phyloP scores from a whole-genome alignment of 2,888 invertebrate genomes.

The Sminthurides aquaticus region DNA sequence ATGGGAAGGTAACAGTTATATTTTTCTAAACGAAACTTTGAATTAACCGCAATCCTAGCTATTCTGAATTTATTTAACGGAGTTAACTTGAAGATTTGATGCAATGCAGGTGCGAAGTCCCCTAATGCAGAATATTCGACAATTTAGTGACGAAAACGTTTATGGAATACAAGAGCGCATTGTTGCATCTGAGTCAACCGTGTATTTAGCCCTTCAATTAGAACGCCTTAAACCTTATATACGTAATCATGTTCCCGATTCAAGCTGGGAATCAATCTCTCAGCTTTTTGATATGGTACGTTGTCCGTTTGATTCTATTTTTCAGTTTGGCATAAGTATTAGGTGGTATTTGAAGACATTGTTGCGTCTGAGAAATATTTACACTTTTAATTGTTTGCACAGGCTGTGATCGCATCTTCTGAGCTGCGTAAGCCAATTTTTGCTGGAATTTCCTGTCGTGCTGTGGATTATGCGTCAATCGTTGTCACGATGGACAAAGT shows the following conservation, averaged over 20 bases:
- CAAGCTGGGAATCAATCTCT: constrained; percentile 55
- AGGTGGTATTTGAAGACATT: constrained; percentile 43
- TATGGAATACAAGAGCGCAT: constrained; percentile 78
- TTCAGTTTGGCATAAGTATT: not conserved
- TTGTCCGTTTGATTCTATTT: too few relatives aligned
- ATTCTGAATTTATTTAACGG: too few relatives aligned
- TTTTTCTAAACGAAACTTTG: too few relatives aligned
- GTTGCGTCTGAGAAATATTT: constrained; percentile 38
- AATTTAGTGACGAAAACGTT: constrained; percentile 64
- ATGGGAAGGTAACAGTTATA: constrained; percentile 39
- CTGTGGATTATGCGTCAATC: constrained; percentile 68
- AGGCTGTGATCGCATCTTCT: constrained; percentile 63
- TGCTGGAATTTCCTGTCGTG: constrained; percentile 71
- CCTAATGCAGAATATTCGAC: not conserved
- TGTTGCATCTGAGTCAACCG: constrained; percentile 85
- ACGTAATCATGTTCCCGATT: constrained; percentile 66
- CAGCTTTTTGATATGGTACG: constrained; percentile 57
- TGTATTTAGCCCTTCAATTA: constrained; percentile 82
- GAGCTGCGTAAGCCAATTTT: constrained; percentile 80
- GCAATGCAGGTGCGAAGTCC: constrained; percentile 20
- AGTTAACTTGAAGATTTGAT: too few relatives aligned
- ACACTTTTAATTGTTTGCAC: constrained; percentile 42
- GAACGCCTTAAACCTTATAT: constrained; percentile 75
- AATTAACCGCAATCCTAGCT: too few relatives aligned
- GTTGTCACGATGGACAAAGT: constrained; percentile 76